Conservation (phyloP, 2,113 vertebrate genomes). For the Dendropsophus ebraccatus region DNA sequence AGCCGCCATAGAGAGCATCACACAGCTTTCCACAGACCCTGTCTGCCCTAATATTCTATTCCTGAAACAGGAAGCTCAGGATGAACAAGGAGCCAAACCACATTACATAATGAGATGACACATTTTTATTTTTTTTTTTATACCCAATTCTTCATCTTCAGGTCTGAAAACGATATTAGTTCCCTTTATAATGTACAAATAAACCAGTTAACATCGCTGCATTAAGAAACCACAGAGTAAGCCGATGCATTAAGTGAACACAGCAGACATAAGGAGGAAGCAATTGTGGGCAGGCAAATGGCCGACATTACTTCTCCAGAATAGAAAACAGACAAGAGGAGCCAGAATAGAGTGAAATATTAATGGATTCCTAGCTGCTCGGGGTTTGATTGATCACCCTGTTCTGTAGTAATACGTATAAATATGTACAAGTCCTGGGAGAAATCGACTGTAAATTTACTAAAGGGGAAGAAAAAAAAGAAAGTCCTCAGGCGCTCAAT, state of each 20-base stretch:
- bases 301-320: neutral
- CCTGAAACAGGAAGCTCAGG: too few relatives aligned
- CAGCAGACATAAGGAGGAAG: neutral
- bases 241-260: neutral
- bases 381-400: constrained; percentile 20
- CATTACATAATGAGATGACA: too few relatives aligned
- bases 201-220: neutral
- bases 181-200: neutral
- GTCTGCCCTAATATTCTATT: too few relatives aligned
- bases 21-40: neutral
- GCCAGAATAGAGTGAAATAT: constrained; percentile 23
- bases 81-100: too few relatives aligned
- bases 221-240: neutral
- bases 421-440: neutral
- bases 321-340: constrained; percentile 3
- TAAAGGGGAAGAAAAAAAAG: neutral
- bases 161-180: too few relatives aligned
- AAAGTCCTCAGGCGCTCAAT: neutral
- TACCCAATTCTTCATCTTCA: too few relatives aligned
- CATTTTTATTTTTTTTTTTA: too few relatives aligned
- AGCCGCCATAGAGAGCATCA: neutral
- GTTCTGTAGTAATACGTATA: constrained; percentile 20
- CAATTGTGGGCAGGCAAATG: neutral
- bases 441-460: neutral
- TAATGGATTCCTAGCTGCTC: constrained; percentile 17